Evolutionary conservation across 2,113 vertebrate species (phyloP).

Genomic region (Microcebus griseorufus): DNA sequence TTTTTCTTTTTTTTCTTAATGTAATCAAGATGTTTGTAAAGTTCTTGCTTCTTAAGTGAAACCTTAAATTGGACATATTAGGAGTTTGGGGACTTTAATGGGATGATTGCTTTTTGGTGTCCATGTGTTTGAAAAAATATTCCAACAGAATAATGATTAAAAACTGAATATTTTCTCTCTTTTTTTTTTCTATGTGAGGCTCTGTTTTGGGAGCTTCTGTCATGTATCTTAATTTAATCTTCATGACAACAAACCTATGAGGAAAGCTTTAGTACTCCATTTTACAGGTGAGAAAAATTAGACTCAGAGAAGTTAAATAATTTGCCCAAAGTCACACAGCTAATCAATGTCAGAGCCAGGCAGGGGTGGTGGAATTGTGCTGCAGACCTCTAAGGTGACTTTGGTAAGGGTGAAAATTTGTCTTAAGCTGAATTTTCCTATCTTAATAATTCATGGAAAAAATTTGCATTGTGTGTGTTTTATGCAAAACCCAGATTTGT

Average conservation of each 20-base stretch:
- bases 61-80: conserved; percentile 41
- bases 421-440: background rate
- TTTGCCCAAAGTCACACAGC: background rate
- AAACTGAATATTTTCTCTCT: background rate
- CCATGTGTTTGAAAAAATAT: background rate
- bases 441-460: background rate
- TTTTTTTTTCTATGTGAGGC: background rate
- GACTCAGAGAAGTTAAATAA: background rate
- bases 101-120: conserved; percentile 35
- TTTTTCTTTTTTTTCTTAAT: too few relatives aligned
- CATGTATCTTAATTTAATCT: conserved; percentile 1
- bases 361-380: too few relatives aligned
- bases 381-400: background rate
- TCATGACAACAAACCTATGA: background rate
- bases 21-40: too few relatives aligned
- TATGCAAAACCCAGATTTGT: background rate
- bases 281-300: background rate
- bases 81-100: conserved; percentile 32
- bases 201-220: background rate
- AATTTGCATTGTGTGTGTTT: background rate
- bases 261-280: background rate
- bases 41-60: conserved; percentile 60
- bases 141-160: background rate
- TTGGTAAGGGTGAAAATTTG: background rate
- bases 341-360: background rate